These are phyloP conservation scores for Periplaneta americana DNA, from an alignment of 1,140 invertebrate species.

Conservation along the genomic window DNA sequence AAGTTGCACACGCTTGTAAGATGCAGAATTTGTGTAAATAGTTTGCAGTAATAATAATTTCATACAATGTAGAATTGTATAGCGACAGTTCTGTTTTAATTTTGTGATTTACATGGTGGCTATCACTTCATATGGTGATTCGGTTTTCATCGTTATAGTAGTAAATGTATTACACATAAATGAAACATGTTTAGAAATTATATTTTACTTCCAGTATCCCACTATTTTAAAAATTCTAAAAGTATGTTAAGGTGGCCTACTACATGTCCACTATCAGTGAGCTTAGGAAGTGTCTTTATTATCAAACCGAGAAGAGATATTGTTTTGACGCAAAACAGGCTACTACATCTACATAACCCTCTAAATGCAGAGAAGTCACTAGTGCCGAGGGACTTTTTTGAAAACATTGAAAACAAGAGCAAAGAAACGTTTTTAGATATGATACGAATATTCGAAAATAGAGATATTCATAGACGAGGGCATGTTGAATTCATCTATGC, in stretches of 20 bases:
- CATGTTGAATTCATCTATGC: conserved; percentile 93
- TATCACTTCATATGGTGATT: too few relatives aligned
- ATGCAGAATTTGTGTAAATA: too few relatives aligned
- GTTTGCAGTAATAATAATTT: too few relatives aligned
- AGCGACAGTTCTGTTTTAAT: too few relatives aligned
- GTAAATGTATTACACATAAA: too few relatives aligned
- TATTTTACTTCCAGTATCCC: not conserved
- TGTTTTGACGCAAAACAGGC: not conserved
- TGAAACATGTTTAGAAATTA: not conserved
- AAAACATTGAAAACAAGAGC: conserved; percentile 52
- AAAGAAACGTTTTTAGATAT: conserved; percentile 69
- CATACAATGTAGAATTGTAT: too few relatives aligned
- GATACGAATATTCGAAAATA: conserved; percentile 61
- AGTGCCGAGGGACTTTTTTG: conserved; percentile 38
- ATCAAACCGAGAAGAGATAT: not conserved
- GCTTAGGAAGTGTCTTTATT: not conserved
- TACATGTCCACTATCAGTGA: not conserved
- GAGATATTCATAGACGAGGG: conserved; percentile 56
- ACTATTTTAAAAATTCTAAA: not conserved
- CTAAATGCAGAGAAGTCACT: conserved; percentile 13
- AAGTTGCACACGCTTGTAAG: too few relatives aligned
- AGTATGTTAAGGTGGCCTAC: not conserved
- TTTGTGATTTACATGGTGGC: too few relatives aligned
- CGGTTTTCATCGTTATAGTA: too few relatives aligned
- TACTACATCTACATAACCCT: not conserved